phyloP scores from a whole-genome alignment of 1,140 invertebrate genomes.

The Bombus ignitus region DNA sequence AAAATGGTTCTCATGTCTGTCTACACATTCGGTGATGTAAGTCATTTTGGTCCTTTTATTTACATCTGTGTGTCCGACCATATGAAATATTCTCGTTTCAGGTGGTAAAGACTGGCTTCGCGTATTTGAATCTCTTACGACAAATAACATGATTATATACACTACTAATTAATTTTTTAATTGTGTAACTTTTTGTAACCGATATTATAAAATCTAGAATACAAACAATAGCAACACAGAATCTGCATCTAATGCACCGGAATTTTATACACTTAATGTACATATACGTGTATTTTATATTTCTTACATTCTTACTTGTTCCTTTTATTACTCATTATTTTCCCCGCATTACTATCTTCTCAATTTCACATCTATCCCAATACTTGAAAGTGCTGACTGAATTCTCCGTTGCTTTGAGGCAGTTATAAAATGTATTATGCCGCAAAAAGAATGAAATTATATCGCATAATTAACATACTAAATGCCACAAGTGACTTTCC shows the following conservation, averaged over 20 bases:
- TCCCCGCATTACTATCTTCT: not conserved
- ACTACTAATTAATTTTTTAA: not conserved
- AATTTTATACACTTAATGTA: not conserved
- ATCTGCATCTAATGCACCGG: too few species aligned
- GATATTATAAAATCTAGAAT: not conserved
- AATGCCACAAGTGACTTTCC: not conserved
- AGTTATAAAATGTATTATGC: accelerated
- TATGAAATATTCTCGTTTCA: slow-evolving; percentile 24
- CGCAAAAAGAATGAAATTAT: not conserved
- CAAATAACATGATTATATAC: not conserved
- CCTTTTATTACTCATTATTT: slow-evolving; percentile 18
- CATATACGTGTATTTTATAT: not conserved
- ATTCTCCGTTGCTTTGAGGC: too few species aligned
- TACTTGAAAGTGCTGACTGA: not conserved
- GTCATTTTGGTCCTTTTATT: not conserved
- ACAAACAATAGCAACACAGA: not conserved
- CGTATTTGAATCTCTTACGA: slow-evolving; percentile 55
- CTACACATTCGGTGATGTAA: slow-evolving; percentile 66
- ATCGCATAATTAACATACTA: not conserved
- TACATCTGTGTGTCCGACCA: not conserved
- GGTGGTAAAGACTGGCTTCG: slow-evolving; percentile 63
- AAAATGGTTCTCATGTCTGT: slow-evolving; percentile 64
- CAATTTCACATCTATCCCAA: not conserved
- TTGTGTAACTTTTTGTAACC: not conserved
- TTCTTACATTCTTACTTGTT: slow-evolving; percentile 51